A percentile compares a stretch with the other conserved stretches of the same genome.
phyloP scores from a whole-genome alignment of 2,797 vertebrate species.

The Loris lydekkerianus region DNA sequence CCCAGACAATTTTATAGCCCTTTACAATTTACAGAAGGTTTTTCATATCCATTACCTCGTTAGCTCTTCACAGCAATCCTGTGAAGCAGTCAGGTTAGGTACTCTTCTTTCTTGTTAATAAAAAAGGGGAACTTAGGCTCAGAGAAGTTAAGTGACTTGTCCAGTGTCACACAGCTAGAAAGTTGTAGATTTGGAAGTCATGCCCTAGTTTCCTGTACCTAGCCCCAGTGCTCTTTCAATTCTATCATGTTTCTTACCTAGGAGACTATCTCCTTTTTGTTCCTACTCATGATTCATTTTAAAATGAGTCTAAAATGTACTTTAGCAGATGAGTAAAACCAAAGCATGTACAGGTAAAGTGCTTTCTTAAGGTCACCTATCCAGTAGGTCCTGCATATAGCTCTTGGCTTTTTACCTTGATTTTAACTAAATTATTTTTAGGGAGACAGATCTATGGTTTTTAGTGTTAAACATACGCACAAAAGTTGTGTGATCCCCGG shows the following conservation, averaged over 20 bases:
- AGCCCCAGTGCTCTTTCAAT: background rate
- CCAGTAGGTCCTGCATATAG: slow-evolving; percentile 1
- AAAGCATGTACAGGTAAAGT: slow-evolving; percentile 51
- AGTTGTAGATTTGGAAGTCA: background rate
- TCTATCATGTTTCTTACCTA: slow-evolving; percentile 35
- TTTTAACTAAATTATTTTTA: slow-evolving; percentile 64
- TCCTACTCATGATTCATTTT: slow-evolving; percentile 60
- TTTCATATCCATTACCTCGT: slow-evolving; percentile 20
- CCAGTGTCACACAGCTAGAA: slow-evolving; percentile 42
- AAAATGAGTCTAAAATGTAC: slow-evolving; percentile 50
- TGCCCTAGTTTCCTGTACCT: slow-evolving; percentile 38
- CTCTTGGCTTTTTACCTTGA: slow-evolving; percentile 70
- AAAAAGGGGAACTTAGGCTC: slow-evolving; percentile 34
- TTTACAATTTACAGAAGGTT: slow-evolving; percentile 25
- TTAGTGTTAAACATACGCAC: slow-evolving; percentile 4
- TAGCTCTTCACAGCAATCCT: slow-evolving; percentile 16
- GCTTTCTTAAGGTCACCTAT: slow-evolving; percentile 33
- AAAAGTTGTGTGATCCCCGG: background rate
- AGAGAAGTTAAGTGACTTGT: slow-evolving; percentile 52
- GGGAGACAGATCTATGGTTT: background rate
- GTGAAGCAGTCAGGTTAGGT: background rate
- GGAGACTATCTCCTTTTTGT: slow-evolving; percentile 43
- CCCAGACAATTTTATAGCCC: background rate
- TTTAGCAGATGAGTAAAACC: slow-evolving; percentile 63
- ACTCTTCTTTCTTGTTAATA: slow-evolving; percentile 28